phyloP scores from a whole-genome alignment of 92 coral and sea anemone genomes.

The Porites divaricata region DNA sequence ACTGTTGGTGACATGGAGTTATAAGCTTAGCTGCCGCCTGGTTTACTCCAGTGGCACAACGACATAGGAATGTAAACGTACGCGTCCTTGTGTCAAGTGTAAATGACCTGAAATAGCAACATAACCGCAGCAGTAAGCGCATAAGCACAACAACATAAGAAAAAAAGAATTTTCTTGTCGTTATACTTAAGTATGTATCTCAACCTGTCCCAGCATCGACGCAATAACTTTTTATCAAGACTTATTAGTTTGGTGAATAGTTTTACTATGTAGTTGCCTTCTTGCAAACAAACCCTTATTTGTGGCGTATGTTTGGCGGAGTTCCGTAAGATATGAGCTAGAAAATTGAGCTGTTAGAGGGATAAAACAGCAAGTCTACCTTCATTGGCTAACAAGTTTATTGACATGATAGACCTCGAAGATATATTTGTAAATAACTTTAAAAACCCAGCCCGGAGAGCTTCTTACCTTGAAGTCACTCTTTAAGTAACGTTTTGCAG shows the following conservation, averaged over 20 bases:
- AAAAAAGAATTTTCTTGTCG: conserved; percentile 33
- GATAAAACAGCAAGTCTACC: conserved; percentile 38
- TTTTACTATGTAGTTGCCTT: conserved; percentile 30
- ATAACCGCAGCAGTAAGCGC: conserved; percentile 34
- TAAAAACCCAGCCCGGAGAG: conserved; percentile 27
- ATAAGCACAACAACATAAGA: conserved; percentile 39
- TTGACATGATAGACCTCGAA: conserved; percentile 23
- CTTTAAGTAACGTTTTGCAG: conserved; percentile 65
- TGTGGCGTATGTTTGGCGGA: conserved; percentile 25
- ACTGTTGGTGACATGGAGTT: no score
- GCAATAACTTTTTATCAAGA: conserved; percentile 22
- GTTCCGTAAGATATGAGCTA: conserved; percentile 28
- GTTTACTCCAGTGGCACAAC: conserved; percentile 37
- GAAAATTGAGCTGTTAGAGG: conserved; percentile 15
- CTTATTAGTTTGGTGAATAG: conserved; percentile 9
- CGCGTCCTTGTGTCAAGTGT: conserved; percentile 44
- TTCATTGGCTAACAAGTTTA: conserved; percentile 39
- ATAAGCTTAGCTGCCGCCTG: no score
- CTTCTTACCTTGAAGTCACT: conserved; percentile 52
- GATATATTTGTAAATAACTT: conserved; percentile 25
- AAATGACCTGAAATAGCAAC: conserved; percentile 23
- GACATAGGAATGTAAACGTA: conserved; percentile 32
- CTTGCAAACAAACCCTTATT: conserved; percentile 31
- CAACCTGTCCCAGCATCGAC: conserved; percentile 34
- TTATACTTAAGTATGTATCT: conserved; percentile 32